phyloP scores from a whole-genome alignment of 1,140 invertebrate genomes.

The Drosophila equinoxialis region DNA sequence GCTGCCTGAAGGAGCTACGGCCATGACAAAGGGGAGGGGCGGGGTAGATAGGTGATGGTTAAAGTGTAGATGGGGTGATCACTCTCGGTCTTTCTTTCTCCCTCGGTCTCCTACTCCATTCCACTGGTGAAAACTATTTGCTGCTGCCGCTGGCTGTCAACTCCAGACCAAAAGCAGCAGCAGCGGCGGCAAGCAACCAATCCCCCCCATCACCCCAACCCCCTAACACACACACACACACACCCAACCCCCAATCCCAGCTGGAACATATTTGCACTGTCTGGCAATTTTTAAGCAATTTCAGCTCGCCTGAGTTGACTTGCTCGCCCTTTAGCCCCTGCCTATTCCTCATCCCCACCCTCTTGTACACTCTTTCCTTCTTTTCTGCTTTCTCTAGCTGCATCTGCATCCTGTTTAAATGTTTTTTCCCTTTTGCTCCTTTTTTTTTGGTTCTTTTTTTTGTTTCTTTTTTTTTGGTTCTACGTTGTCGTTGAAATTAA shows the following conservation, averaged over 20 bases:
- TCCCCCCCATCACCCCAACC: slow-evolving; percentile 19
- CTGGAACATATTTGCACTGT: slow-evolving; percentile 79
- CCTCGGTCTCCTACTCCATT: slow-evolving; percentile 16
- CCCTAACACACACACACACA: too few relatives aligned
- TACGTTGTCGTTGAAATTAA: slow-evolving; percentile 73
- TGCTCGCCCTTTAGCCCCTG: slow-evolving; percentile 39
- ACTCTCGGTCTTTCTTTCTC: not conserved
- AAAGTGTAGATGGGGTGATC: not conserved
- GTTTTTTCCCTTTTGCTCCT: slow-evolving; percentile 54
- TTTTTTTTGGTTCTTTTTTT: slow-evolving; percentile 16
- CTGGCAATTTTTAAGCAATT: slow-evolving; percentile 80
- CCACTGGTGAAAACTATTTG: slow-evolving; percentile 67
- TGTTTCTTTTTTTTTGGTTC: slow-evolving; percentile 15
- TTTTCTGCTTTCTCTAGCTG: slow-evolving; percentile 14
- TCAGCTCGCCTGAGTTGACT: slow-evolving; percentile 68
- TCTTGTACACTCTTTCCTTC: not conserved
- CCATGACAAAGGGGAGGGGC: not conserved
- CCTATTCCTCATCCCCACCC: slow-evolving; percentile 15
- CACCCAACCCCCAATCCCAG: slow-evolving; percentile 10
- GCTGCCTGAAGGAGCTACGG: slow-evolving; percentile 49
- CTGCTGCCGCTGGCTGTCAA: slow-evolving; percentile 72
- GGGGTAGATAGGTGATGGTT: not conserved
- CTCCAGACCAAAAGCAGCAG: slow-evolving; percentile 31
- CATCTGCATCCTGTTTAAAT: slow-evolving; percentile 77
- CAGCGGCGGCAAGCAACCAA: not conserved